Base-by-base conservation (phyloP, 2,797 vertebrate species). In the Limosa lapponica region DNA sequence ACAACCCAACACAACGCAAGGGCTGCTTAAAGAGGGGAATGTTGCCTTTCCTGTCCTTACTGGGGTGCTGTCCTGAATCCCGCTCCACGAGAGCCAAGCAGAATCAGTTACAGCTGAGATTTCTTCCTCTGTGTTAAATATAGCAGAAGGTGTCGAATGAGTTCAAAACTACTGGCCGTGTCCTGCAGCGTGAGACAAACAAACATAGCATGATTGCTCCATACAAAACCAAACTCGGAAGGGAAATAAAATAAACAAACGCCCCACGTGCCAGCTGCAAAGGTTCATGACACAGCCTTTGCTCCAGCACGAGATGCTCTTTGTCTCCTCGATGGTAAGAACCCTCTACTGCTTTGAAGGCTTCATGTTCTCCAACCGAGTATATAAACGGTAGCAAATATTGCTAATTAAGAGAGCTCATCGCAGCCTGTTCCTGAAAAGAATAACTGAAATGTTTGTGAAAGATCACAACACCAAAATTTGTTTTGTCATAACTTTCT, bases 241-340 rank as follows among this genome's bases (percentile, higher is more conserved):
- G 37, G 17, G 65, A 94, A 86, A 70, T 20, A 70, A 94, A 91
- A 64, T 51, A 84, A 87, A 87, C 39, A 93, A 91, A 79, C 52
- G 84, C 5, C 11, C 52, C 65, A 78, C 51, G 61, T 11, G 49
- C 51, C 72, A 73, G n/a, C 52, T 93, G 67, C 22, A 58, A 78
- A 81, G n/a, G 54, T 54, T 94, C 43, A 32, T 16, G 57, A 28
- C 37, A 39, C 27, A 81, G 48, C 39, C 59, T 62, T 74, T 86
- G 52, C 66, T 87, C 62, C 30, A 44, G 67, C 36, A 61, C 2
- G 1, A 52, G 23, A 77, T 27, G 18, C 4, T 62, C 67, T 80
- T 70, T n/a, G 36, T 34, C 82, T 84, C 57, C 61, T 58, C 1
- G 0, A 32, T 7, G 49, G 15, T 46, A 80, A 77, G 75, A 93